These are phyloP conservation scores for Dromiciops gliroides DNA, from an alignment of 2,113 vertebrate genomes.

Conservation along the genomic window DNA sequence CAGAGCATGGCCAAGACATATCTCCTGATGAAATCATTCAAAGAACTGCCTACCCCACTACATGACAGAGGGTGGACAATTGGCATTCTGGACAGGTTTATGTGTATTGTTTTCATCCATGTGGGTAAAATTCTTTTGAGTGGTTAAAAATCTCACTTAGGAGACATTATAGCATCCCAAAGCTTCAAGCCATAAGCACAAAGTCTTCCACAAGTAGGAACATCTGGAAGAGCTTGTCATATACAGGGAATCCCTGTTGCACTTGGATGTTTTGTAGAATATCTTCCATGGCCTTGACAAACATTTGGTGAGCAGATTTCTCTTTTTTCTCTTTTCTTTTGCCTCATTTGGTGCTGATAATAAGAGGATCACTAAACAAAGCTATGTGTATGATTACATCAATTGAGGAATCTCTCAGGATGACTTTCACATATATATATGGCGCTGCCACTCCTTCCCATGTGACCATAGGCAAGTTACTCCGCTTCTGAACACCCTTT, in stretches of 20 bases:
- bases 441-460: background rate
- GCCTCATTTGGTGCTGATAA: background rate
- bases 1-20: background rate
- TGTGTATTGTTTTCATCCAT: background rate
- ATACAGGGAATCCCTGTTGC: background rate
- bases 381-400: background rate
- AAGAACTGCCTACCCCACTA: background rate
- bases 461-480: background rate
- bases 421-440: background rate
- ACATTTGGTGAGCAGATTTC: background rate
- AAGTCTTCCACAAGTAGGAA: background rate
- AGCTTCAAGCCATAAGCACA: background rate
- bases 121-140: background rate
- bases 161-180: background rate
- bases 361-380: background rate
- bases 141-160: background rate
- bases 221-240: background rate
- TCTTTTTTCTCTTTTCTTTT: background rate
- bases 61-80: background rate
- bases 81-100: background rate
- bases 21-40: background rate
- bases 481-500: background rate
- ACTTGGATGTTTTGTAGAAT: background rate
- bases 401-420: background rate
- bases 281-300: background rate